Evolutionary conservation across 2,888 invertebrate species (phyloP), one percentile per base, ranked within the genome.

Genomic region (Empis livida): DNA sequence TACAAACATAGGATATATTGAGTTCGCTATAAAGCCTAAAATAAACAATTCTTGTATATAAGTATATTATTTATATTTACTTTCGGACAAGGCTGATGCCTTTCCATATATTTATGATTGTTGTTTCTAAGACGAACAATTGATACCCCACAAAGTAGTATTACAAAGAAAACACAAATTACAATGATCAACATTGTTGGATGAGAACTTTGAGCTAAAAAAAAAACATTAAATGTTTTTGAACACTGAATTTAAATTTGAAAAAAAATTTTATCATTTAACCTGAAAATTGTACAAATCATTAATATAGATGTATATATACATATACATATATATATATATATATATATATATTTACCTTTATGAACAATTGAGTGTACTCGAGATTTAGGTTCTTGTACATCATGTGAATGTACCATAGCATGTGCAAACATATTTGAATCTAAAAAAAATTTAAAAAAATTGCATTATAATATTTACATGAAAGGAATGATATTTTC

Each of bases 361-460:
- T 64, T 65, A 42, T 61, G 64, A 13, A 60, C 57, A 48, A 65
- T 58, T 2, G 66, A 59, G 54, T 63, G 66, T 16, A 65, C 53
- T 41, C 58, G 59, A 16, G 64, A 59, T 48, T 65, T 65, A 14
- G 67, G 65, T 49, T 68, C 69, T 49, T 65, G 67, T 2, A 64
- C 64, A 46, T 67, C 64, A 48, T 67, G 68, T 10, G 62, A 58
- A 53, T 68, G 68, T 10, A 63, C 51, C 55, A 68, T 58, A 5
- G 67, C 65, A 55, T 68, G 67, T 20, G 75, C 72, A 43, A 64
- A 67, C 31, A 64, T 54, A 46, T 74, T 71, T 43, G 72, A 67
- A 61, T 65, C 68, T 67, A 49, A 17, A 59, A 51, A 20, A 42
- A 44, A 43, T 40, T 31, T 3, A 32, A 23, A n/a, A n/a, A n/a